Evolutionary conservation across 2,888 invertebrate species (phyloP).

Genomic region (Troilus luridus): DNA sequence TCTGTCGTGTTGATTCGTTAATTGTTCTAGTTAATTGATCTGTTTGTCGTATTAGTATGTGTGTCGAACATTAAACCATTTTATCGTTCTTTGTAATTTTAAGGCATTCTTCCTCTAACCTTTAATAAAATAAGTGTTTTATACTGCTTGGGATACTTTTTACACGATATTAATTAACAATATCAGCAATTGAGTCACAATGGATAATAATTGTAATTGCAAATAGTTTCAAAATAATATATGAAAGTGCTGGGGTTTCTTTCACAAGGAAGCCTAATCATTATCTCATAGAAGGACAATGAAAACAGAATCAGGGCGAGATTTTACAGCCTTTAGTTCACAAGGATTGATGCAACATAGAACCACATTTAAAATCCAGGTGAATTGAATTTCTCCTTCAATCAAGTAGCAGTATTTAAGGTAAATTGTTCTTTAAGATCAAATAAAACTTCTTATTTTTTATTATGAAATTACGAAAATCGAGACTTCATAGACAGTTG

Average conservation of each 20-base stretch:
- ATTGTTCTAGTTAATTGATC: not conserved
- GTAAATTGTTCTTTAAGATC: too few species aligned
- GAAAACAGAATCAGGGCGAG: not conserved
- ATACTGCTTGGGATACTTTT: not conserved
- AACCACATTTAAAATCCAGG: not conserved
- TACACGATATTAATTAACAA: too few species aligned
- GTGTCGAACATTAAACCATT: not conserved
- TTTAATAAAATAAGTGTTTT: not conserved
- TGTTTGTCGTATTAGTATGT: not conserved
- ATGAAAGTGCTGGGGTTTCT: not conserved
- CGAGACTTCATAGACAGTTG: too few species aligned
- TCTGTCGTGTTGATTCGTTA: not conserved
- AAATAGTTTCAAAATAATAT: not conserved
- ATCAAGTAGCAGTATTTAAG: not conserved
- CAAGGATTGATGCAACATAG: slow-evolving; percentile 11
- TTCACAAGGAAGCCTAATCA: not conserved
- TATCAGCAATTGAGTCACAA: not conserved
- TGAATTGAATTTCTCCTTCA: slow-evolving; percentile 10
- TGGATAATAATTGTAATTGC: not conserved
- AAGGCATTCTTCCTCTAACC: not conserved
- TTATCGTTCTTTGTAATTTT: not conserved
- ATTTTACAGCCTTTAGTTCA: slow-evolving; percentile 12
- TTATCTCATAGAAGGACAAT: not conserved
- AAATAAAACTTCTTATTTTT: too few species aligned
- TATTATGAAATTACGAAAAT: too few species aligned